These are phyloP conservation scores for Lanius ludovicianus DNA, from an alignment of 2,113 vertebrate genomes.

Conservation along the genomic window DNA sequence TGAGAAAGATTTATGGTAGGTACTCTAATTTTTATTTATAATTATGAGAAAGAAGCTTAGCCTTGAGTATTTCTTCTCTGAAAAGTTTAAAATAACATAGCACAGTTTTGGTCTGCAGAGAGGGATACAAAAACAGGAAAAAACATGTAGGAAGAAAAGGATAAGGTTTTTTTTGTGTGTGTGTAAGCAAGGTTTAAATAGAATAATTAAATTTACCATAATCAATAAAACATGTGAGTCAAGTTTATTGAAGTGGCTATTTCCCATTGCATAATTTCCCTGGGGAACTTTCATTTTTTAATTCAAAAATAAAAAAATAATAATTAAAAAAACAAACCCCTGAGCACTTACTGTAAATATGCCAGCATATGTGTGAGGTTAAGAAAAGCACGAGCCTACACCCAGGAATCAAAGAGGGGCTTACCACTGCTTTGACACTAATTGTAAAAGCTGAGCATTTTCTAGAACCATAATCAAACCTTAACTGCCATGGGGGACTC, in stretches of 20 bases:
- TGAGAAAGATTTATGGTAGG: conserved; percentile 25
- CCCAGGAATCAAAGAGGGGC: conserved; percentile 68
- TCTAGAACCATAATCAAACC: conserved; percentile 64
- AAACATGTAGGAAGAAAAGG: conserved; percentile 54
- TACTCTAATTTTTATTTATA: conserved; percentile 17
- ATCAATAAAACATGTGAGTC: conserved; percentile 77
- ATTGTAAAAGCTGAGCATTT: conserved; percentile 58
- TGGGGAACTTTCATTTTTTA: conserved; percentile 73
- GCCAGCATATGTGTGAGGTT: conserved; percentile 70
- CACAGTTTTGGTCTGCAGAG: background rate
- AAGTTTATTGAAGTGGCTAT: conserved; percentile 75
- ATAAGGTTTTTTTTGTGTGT: background rate
- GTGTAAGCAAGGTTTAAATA: conserved; percentile 60
- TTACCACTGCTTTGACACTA: conserved; percentile 66
- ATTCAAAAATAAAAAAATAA: conserved; percentile 70
- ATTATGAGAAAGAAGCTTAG: background rate
- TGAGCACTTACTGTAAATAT: conserved; percentile 66
- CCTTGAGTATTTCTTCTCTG: conserved; percentile 2
- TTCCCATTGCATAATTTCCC: conserved; percentile 79
- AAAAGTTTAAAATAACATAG: background rate
- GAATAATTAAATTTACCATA: conserved; percentile 77
- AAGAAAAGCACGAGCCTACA: conserved; percentile 66
- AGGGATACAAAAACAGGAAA: conserved; percentile 30
- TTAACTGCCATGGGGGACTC: conserved; percentile 39
- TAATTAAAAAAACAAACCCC: conserved; percentile 39